Percentiles rank a stretch among this genome's conserved stretches.
Evolutionary conservation across 2,113 vertebrate species (phyloP).

Genomic region (Daboia siamensis): DNA sequence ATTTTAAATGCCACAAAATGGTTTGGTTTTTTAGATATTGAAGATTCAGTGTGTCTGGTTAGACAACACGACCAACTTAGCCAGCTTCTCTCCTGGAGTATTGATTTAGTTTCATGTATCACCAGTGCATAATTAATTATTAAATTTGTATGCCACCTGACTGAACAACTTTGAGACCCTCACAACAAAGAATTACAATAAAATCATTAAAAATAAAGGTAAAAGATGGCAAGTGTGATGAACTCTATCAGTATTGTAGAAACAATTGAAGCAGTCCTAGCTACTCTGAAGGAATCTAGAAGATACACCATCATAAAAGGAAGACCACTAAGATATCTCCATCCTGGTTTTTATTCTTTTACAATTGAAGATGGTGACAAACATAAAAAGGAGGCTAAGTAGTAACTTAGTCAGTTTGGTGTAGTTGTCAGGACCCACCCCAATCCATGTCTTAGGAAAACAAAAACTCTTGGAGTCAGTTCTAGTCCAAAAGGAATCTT

Average conservation of each 20-base stretch:
- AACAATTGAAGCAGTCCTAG: not conserved
- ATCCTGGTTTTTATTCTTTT: not conserved
- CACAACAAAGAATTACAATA: not conserved
- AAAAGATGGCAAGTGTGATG: not conserved
- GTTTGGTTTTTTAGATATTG: not conserved
- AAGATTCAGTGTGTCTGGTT: not conserved
- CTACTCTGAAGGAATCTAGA: not conserved
- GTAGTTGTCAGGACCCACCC: no score
- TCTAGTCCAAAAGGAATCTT: no score
- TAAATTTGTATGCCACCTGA: not conserved
- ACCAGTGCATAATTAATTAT: not conserved
- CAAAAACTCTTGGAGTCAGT: no score
- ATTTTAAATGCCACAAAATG: not conserved
- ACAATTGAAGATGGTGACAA: not conserved
- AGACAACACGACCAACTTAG: not conserved
- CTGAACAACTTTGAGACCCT: not conserved
- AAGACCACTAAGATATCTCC: not conserved
- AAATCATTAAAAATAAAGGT: not conserved
- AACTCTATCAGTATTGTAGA: not conserved
- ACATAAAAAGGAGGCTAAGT: not conserved
- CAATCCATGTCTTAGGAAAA: no score
- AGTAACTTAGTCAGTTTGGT: no score
- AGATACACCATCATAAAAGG: not conserved
- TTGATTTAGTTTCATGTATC: not conserved
- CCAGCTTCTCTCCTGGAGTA: not conserved